Base-by-base conservation (phyloP, 2,888 invertebrate genomes). In the Eurytoma californica region DNA sequence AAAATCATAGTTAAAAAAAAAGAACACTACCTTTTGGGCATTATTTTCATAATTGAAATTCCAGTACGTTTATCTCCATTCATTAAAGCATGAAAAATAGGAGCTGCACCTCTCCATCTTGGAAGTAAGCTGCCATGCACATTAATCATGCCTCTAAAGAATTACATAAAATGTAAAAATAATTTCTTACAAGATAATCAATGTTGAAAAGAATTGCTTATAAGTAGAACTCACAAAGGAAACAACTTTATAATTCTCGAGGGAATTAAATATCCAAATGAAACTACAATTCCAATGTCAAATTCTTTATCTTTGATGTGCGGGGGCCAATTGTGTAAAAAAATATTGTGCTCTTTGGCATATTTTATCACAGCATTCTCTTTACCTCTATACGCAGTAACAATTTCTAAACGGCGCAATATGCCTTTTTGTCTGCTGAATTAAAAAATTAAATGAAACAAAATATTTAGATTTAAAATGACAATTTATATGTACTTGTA, bases 101-200 rank as follows among this genome's bases (percentile, higher is more conserved):
- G 98, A 0, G 98, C 95, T 13, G 98, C 97, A 7, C 98, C 98
- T 84, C 98, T 92, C 97, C 97, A 98, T 75, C 95, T 92, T 0
- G 98, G 98, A 81, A 98, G 90, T 68, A 98, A 90, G 90, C 98
- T 98, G 0, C 95, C 97, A 90, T 98, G 98, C 0, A 98, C 95
- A 92, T 98, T 98, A 51, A 98, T 91, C 92, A 98, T 97, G 39
- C 98, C 98, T 85, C 96, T 96, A 65, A 24, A 67, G 14, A 61
- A 51, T 30, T 58, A 58, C 80, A 51, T 68, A 70, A 75, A 28
- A 39, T 63, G 69, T 69, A 77, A 69, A 60, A 67, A 18, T 79
- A 28, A 67, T 74, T 14, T 39, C 51, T 68, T 75, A 58, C 49
- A 77, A 73, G 49, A 69, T 60, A 58, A 68, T 67, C 69, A 61